A percentile compares a stretch with the other conserved stretches of the same genome.
Conservation (phyloP, 2,888 invertebrate genomes). For the Nysson spinosus region DNA sequence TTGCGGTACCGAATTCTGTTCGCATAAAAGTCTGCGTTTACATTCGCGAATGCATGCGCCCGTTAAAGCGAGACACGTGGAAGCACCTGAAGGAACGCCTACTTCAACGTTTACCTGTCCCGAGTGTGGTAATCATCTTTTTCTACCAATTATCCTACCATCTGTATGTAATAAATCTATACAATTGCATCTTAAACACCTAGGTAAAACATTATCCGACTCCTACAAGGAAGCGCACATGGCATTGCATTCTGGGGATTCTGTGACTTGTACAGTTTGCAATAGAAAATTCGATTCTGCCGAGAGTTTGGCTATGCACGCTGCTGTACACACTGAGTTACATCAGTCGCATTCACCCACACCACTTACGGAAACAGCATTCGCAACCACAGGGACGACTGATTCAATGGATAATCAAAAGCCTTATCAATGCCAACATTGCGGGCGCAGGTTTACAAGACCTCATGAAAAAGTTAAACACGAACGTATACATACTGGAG, state of each 20-base stretch:
- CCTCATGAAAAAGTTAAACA: constrained; percentile 91
- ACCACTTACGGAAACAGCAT: constrained; percentile 29
- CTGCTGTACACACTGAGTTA: constrained; percentile 81
- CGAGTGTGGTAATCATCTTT: constrained; percentile 70
- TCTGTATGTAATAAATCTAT: background rate
- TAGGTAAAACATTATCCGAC: constrained; percentile 75
- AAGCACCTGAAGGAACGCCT: constrained; percentile 74
- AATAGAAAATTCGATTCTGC: constrained; percentile 85
- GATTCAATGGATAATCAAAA: constrained; percentile 65
- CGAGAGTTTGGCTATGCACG: constrained; percentile 85
- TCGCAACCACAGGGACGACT: constrained; percentile 6
- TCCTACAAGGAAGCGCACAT: constrained; percentile 82
- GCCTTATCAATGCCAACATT: constrained; percentile 85
- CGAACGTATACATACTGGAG: constrained; percentile 90
- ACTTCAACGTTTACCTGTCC: constrained; percentile 70
- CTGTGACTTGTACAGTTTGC: constrained; percentile 82
- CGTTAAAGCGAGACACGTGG: constrained; percentile 79
- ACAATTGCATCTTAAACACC: background rate
- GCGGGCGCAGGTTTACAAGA: constrained; percentile 84
- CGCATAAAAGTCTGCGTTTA: constrained; percentile 83
- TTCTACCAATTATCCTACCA: background rate
- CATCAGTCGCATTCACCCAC: constrained; percentile 60
- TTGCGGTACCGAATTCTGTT: constrained; percentile 84
- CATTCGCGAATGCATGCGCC: constrained; percentile 88
- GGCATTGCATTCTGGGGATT: constrained; percentile 82